phyloP scores from a whole-genome alignment of 2,113 vertebrate species.

The Octodon degus region DNA sequence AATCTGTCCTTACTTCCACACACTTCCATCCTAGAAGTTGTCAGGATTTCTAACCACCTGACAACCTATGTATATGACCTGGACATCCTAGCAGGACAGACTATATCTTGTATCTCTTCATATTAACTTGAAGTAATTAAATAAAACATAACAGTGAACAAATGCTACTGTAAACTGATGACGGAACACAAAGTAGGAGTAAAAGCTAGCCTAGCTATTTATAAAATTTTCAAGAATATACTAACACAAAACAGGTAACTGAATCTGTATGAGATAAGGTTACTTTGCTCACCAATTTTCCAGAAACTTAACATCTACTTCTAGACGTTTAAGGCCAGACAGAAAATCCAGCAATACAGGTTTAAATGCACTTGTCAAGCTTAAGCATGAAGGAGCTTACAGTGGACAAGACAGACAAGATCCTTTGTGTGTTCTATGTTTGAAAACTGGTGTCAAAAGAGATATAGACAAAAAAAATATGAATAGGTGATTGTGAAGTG shows the following conservation, averaged over 20 bases:
- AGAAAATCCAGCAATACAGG: background rate
- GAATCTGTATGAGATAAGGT: background rate
- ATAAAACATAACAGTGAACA: background rate
- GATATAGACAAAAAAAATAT: background rate
- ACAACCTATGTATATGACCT: background rate
- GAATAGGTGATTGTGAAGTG: too few species aligned
- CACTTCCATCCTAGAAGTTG: background rate
- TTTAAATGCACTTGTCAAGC: background rate
- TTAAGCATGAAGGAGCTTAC: rapidly evolving
- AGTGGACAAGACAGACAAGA: background rate
- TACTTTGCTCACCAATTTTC: background rate
- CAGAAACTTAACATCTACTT: background rate
- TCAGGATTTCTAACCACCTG: background rate
- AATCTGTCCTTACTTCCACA: background rate
- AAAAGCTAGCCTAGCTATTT: background rate
- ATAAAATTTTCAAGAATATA: background rate
- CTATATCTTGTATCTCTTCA: rapidly evolving
- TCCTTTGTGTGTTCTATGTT: background rate
- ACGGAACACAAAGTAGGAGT: background rate
- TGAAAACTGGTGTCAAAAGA: background rate
- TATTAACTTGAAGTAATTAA: background rate
- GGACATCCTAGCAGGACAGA: background rate
- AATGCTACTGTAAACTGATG: background rate
- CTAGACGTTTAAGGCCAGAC: background rate
- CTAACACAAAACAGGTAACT: background rate